phyloP scores from a whole-genome alignment of 2,797 vertebrate genomes.

The Hephaestus fuliginosus region DNA sequence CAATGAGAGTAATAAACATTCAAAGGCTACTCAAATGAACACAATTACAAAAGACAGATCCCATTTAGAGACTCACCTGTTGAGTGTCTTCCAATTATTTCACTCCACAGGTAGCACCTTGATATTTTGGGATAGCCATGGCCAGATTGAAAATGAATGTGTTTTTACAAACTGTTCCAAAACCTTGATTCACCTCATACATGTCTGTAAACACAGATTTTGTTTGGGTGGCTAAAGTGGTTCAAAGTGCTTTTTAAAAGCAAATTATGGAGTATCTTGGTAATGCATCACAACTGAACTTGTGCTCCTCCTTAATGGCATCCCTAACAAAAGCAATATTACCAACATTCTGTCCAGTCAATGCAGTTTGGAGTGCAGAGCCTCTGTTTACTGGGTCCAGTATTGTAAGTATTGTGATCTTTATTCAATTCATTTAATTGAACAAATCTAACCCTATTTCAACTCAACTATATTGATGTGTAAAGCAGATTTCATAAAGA shows the following conservation, averaged over 20 bases:
- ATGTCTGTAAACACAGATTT: conserved; percentile 1
- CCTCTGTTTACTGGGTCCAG: neutral
- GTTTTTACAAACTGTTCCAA: neutral
- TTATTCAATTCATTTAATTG: neutral
- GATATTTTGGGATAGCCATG: conserved; percentile 1
- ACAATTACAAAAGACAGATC: conserved; percentile 19
- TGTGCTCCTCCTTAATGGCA: neutral
- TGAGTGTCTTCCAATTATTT: conserved; percentile 18
- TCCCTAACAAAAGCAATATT: neutral
- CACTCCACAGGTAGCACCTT: neutral
- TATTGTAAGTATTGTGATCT: neutral
- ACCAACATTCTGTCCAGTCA: neutral
- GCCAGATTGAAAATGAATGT: conserved; percentile 9
- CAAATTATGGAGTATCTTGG: too few relatives aligned
- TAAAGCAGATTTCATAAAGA: neutral
- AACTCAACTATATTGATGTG: neutral
- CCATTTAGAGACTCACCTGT: conserved; percentile 12
- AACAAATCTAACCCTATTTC: neutral
- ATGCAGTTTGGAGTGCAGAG: neutral
- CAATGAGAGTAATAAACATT: conserved; percentile 12
- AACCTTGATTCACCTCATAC: neutral
- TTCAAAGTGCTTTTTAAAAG: neutral
- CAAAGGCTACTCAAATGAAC: conserved; percentile 5
- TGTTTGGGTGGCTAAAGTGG: neutral
- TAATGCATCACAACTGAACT: neutral